phyloP scores from a whole-genome alignment of 2,797 vertebrate genomes.

The Scyliorhinus canicula region DNA sequence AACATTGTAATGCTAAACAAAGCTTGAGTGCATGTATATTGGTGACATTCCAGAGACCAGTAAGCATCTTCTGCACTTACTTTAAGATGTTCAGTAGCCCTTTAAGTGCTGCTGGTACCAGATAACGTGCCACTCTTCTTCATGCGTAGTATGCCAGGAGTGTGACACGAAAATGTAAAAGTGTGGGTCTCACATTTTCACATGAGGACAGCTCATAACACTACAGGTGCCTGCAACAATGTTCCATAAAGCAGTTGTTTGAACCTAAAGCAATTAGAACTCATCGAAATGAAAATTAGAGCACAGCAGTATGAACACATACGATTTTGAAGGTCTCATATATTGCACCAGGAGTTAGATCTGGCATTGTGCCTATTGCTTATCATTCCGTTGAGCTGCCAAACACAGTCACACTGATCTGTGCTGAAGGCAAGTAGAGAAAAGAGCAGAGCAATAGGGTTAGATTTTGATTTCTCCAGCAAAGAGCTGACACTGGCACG shows the following conservation, averaged over 20 bases:
- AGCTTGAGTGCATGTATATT: not conserved
- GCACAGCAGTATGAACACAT: not conserved
- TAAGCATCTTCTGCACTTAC: not conserved
- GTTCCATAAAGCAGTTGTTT: not conserved
- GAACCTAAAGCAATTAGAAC: not conserved
- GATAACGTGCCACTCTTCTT: not conserved
- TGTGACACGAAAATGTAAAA: not conserved
- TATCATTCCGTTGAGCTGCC: too few species aligned
- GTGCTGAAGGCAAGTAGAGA: too few species aligned
- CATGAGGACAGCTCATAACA: not conserved
- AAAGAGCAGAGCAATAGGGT: too few species aligned
- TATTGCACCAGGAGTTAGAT: too few species aligned
- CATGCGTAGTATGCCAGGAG: not conserved
- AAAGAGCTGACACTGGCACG: too few species aligned
- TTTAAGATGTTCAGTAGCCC: too few species aligned
- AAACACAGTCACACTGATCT: too few species aligned
- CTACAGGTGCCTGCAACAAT: not conserved
- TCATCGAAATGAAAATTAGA: not conserved
- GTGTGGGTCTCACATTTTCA: not conserved
- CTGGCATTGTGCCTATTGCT: too few species aligned
- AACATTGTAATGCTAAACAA: not conserved
- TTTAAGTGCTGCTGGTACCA: not conserved
- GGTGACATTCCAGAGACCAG: not conserved
- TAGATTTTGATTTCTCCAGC: too few species aligned
- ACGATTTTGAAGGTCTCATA: too few species aligned